Base-by-base conservation (phyloP, 2,113 vertebrate genomes). In the Eulemur rufifrons region DNA sequence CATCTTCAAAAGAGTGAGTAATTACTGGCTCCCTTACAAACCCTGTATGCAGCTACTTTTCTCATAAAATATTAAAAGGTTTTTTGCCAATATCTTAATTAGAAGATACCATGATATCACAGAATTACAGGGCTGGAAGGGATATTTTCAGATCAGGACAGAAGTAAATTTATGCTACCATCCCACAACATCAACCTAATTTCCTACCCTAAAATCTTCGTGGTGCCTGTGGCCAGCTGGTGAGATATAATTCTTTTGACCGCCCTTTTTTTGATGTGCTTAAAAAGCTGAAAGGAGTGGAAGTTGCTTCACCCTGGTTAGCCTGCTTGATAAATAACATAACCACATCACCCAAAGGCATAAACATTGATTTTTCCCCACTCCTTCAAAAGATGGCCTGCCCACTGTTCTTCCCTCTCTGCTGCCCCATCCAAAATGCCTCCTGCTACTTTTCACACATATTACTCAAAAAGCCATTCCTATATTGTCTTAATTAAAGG, bases 21-120 rank as follows among this genome's bases (percentile, higher is more conserved):
- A 96, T 88, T 87, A 68, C 89, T 82, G 59, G 63, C 68, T 94
- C 81, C 59, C 82, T 92, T 32, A 88, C 82, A 89, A 90, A 69
- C 37, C 27, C 11, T 68, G 9, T 13, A 56, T n/a, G 47, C 42
- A 61, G 20, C 81, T 54, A 77, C 76, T 95, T 82, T 96, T 80
- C 92, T 94, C 85, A 96, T 96, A 94, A 97, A 96, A 96, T 96
- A 97, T 96, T 95, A 94, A 97, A 94, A 94, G 71, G 10, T 45
- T 92, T 97, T 92, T 92, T 66, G 71, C 95, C 93, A 90, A 89
- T 94, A 91, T 91, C 77, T 89, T 97, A 93, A 97, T 96, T 86
- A 95, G 94, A 94, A 91, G 78, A 92, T 64, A 59, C 34, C 20
- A 66, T 23, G 29, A 94, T 88, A 52, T 83, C 77, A 77, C 32